phyloP scores from a whole-genome alignment of 2,888 invertebrate genomes.

The Tenthredo mesomela region DNA sequence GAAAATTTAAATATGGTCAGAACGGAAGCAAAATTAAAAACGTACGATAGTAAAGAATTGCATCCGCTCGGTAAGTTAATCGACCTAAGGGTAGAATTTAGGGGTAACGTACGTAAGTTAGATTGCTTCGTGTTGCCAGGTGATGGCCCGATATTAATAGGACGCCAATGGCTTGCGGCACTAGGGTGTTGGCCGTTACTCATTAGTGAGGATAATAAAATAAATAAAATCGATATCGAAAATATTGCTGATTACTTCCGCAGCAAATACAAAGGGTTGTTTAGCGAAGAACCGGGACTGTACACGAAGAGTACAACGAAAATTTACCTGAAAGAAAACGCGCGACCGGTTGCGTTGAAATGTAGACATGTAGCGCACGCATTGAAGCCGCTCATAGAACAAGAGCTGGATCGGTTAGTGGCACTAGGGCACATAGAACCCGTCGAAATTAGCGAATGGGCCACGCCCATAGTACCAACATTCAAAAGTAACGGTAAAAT shows the following conservation, averaged over 20 bases:
- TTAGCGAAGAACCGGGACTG: slow-evolving; percentile 52
- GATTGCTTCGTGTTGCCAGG: slow-evolving; percentile 55
- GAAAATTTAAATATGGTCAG: background rate
- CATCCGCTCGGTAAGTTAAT: slow-evolving; percentile 51
- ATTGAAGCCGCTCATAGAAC: too few relatives aligned
- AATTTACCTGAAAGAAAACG: slow-evolving; percentile 55
- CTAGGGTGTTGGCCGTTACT: slow-evolving; percentile 55
- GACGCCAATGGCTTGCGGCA: slow-evolving; percentile 52
- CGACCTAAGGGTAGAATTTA: slow-evolving; percentile 48
- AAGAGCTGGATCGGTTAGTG: too few relatives aligned
- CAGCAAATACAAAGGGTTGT: slow-evolving; percentile 51
- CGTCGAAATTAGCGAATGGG: too few relatives aligned
- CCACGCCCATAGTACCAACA: too few relatives aligned
- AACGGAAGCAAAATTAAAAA: background rate
- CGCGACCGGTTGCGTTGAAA: too few relatives aligned
- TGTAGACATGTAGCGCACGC: too few relatives aligned
- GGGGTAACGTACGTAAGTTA: slow-evolving; percentile 32
- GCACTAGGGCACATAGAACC: too few relatives aligned
- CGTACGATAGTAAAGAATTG: slow-evolving; percentile 22
- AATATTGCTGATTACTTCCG: slow-evolving; percentile 36
- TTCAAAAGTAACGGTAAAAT: too few relatives aligned
- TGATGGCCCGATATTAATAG: slow-evolving; percentile 53
- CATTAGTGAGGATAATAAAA: background rate
- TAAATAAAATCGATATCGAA: slow-evolving; percentile 37
- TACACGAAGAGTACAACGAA: slow-evolving; percentile 56